Conservation (phyloP, 2,888 invertebrate genomes). For the Ichneumoninae sp. region DNA sequence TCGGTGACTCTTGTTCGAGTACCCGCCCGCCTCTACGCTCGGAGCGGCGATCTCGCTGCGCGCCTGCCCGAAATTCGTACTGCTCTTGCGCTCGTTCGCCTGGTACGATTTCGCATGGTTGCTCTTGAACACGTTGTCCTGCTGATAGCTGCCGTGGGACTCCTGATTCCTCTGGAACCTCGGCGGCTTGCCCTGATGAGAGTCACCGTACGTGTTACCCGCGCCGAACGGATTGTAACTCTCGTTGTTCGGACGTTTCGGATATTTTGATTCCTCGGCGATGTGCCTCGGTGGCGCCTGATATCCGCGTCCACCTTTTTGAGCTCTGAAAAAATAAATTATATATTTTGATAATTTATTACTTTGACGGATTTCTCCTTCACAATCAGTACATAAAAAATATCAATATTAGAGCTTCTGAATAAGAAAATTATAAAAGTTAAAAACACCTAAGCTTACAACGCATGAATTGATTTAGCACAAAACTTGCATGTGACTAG, state of each 20-base stretch:
- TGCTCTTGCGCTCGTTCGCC: slow-evolving; percentile 74
- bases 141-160: slow-evolving; percentile 72
- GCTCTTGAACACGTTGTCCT: slow-evolving; percentile 71
- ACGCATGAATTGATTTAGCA: not conserved
- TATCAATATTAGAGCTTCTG: too few relatives aligned
- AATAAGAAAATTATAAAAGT: not conserved
- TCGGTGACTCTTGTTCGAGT: slow-evolving; percentile 70
- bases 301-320: slow-evolving; percentile 76
- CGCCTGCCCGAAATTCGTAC: slow-evolving; percentile 61
- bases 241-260: slow-evolving; percentile 73
- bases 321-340: slow-evolving; percentile 69
- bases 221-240: slow-evolving; percentile 62
- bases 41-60: slow-evolving; percentile 68
- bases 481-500: too few relatives aligned
- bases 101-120: slow-evolving; percentile 71
- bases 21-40: slow-evolving; percentile 34
- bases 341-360: not conserved
- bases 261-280: slow-evolving; percentile 75
- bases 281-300: slow-evolving; percentile 77
- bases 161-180: slow-evolving; percentile 86
- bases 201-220: slow-evolving; percentile 71
- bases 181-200: slow-evolving; percentile 85
- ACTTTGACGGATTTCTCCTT: too few relatives aligned
- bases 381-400: too few relatives aligned
- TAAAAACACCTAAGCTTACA: not conserved